Conservation (phyloP, 2,797 vertebrate genomes). For the Syndactyla subalaris region DNA sequence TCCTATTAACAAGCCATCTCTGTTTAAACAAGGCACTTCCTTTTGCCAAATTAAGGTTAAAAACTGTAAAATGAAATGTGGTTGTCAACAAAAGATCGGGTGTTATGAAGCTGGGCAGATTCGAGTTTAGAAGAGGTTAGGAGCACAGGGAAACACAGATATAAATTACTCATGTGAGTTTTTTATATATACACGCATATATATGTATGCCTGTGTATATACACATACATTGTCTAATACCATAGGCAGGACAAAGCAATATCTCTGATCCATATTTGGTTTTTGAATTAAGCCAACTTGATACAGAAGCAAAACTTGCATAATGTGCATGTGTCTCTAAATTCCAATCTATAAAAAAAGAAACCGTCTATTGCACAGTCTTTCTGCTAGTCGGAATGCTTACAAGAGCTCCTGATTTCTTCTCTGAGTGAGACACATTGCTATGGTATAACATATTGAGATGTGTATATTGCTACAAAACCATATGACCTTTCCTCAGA, state of each 20-base stretch:
- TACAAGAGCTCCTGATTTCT: not conserved
- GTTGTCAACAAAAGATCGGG: constrained; percentile 14
- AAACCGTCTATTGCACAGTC: not conserved
- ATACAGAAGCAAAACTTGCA: not conserved
- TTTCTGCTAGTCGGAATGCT: not conserved
- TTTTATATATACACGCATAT: not conserved
- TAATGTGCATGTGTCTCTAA: not conserved
- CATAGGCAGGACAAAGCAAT: not conserved
- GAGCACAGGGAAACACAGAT: not conserved
- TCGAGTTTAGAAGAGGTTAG: not conserved
- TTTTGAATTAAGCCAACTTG: not conserved
- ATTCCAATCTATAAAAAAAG: not conserved
- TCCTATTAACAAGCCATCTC: constrained; percentile 56
- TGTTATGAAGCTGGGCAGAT: not conserved
- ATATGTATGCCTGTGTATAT: not conserved
- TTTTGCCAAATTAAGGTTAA: constrained; percentile 33
- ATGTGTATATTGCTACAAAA: not conserved
- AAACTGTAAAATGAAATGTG: constrained; percentile 26
- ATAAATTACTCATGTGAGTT: not conserved
- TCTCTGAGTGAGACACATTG: not conserved
- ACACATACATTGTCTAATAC: not conserved
- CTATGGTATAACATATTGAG: not conserved
- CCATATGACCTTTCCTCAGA: not conserved
- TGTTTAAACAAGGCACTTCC: constrained; percentile 43
- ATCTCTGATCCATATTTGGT: not conserved